Evolutionary conservation across 1,140 invertebrate species (phyloP).

Genomic region (Drosophila mojavensis): DNA sequence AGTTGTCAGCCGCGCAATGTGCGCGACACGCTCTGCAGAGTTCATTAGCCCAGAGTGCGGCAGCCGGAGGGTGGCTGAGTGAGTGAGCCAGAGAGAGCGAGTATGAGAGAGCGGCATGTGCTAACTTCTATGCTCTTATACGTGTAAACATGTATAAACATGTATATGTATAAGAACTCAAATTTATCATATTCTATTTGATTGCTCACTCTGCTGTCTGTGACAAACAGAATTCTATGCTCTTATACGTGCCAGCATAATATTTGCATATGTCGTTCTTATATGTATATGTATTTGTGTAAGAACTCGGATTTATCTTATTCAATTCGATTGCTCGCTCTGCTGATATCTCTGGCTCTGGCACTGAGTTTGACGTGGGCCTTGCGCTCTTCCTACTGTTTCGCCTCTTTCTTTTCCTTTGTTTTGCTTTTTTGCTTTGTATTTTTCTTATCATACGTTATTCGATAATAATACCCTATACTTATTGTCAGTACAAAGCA

Average conservation of each 20-base stretch:
- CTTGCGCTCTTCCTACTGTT: not conserved
- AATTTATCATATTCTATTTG: not conserved
- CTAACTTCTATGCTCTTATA: too few species aligned
- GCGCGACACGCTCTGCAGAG: constrained; percentile 20
- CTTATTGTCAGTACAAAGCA: too few species aligned
- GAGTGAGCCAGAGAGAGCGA: not conserved
- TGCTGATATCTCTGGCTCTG: too few species aligned
- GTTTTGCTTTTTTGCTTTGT: not conserved
- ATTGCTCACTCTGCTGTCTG: too few species aligned
- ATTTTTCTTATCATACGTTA: constrained; percentile 10
- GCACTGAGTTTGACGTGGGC: not conserved
- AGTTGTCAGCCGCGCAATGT: constrained; percentile 4
- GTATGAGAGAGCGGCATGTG: not conserved
- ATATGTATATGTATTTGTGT: too few species aligned
- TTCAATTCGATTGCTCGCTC: not conserved
- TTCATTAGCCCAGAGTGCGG: constrained; percentile 32
- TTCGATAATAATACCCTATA: not conserved
- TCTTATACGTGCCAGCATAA: too few species aligned
- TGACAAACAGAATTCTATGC: too few species aligned
- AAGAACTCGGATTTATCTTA: not conserved
- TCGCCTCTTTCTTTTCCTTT: too few species aligned
- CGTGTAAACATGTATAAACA: too few species aligned
- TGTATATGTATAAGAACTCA: too few species aligned
- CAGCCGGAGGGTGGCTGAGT: not conserved
- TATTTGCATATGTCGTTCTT: too few species aligned